Evolutionary conservation across 2,113 vertebrate genomes (phyloP), one percentile per base, ranked within the genome.

Genomic region (Myrmecobius fasciatus): DNA sequence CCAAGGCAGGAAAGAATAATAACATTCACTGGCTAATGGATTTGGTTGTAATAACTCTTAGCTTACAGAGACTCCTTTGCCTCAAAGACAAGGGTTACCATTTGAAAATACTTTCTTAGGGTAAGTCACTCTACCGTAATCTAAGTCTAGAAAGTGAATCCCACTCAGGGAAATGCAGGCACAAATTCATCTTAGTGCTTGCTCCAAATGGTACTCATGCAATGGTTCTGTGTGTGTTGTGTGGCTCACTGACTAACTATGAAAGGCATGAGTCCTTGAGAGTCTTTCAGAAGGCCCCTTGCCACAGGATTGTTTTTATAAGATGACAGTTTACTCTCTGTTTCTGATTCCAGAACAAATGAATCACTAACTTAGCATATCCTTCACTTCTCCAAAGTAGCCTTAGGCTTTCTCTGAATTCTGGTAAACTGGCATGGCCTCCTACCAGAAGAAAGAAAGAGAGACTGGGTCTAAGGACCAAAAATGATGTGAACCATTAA

Each of bases 301-400:
- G 20, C 17, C 67, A 83, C 67, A 24, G 24, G n/a, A 43, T n/a
- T 83, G 20, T 43, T 83, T 43, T 43, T 22, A 83, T 3, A 91
- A 12, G 31, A 56, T 89, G 36, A 60, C 7, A 49, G 3, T 10
- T 9, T 60, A 8, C 43, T 94, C 93, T 94, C 91, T 49, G 56
- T 56, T 93, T 93, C 91, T 49, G 20, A 92, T 95, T 92, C 49
- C 92, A 0, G 5, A 67, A 89, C 46, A 92, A 94, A n/a, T 60
- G 83, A 95, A 91, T 53, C 92, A n/a, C 47, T 75, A 24, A 75
- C 12, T 53, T 28, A 95, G 10, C 36, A 83, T 20, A 90, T 20
- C 24, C 53, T 52, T 31, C 7, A 43, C 25, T 26, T 3, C 22
- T 51, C 88, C 91, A 53, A 52, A 11, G 88, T 91, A 52, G 3